phyloP scores from a whole-genome alignment of 2,113 vertebrate genomes.

The Tachysurus fulvidraco region DNA sequence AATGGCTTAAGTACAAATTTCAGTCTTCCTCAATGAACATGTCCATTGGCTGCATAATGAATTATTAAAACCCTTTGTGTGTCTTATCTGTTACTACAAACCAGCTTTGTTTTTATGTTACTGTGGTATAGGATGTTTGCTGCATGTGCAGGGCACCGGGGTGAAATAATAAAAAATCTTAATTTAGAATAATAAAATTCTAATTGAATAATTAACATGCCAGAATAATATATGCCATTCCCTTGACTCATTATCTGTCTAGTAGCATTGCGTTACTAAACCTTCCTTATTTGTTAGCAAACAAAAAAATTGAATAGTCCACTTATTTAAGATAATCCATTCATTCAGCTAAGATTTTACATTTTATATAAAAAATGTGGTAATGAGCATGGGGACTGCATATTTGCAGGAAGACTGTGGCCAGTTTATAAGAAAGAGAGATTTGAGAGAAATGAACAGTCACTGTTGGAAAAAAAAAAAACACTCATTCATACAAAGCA shows the following conservation, averaged over 20 bases:
- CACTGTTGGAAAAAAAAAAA: not conserved
- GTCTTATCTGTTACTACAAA: slow-evolving; percentile 5
- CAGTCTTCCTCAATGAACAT: not conserved
- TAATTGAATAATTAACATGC: not conserved
- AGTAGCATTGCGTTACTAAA: not conserved
- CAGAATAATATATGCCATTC: not conserved
- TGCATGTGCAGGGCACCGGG: not conserved
- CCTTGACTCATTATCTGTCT: not conserved
- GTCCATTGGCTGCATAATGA: not conserved
- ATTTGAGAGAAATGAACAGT: not conserved
- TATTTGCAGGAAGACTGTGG: not conserved
- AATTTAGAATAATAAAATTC: not conserved
- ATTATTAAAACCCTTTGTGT: not conserved
- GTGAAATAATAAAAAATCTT: not conserved
- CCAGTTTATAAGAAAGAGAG: not conserved
- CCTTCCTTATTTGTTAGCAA: not conserved
- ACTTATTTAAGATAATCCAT: not conserved
- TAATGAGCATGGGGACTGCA: not conserved
- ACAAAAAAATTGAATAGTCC: not conserved
- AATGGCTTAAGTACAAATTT: not conserved
- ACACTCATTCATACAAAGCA: not conserved
- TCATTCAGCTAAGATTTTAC: not conserved
- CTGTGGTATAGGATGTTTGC: not conserved
- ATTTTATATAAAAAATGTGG: not conserved
- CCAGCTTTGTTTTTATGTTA: not conserved